Base-by-base conservation (phyloP, 2,888 invertebrate genomes). In the Ophraella communa region DNA sequence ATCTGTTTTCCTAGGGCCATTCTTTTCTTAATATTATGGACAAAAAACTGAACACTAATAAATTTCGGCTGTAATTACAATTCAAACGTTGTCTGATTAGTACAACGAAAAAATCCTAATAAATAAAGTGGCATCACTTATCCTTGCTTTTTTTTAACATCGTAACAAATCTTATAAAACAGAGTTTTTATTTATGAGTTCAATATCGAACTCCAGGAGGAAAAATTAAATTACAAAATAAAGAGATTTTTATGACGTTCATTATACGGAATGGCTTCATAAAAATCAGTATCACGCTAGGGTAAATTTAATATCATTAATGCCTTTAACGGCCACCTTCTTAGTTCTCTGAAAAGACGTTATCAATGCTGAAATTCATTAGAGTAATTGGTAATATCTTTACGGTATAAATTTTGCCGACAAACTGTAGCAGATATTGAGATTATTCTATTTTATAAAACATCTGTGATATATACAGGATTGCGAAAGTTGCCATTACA, bases 301-400 rank as follows among this genome's bases (percentile, higher is more conserved):
- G 58, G 44, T 49, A 20, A 54, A 58, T 67, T 65, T 67, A 69
- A 67, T 70, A 67, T 67, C 67, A 65, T 67, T 65, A 62, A 54
- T 35, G 39, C 21, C 35, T 21, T 27, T 18, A n/a, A 39, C 27
- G 21, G 27, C 11, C 17, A 27, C 42, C 54, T 54, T 57, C 62
- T 57, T 39, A 56, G 52, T 33, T 52, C 21, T 57, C 33, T 54
- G 42, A 54, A n/a, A n/a, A 10, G 54, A 33, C 27, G 33, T 4
- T 23, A 23, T 33, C 52, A 23, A 30, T 17, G 35, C 23, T 17
- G 17, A 51, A 24, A 27, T 51, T 51, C 27, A 51, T 51, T 51
- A 51, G 27, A 3, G 24, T 51, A 27, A 23, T 51, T 51, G 49
- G 27, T 27, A 17, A 51, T 51, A 51, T 45, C 45, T 45, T 45